Evolutionary conservation across 2,797 vertebrate genomes (phyloP), one percentile per base, ranked within the genome.

Genomic region (Chaetophractus vellerosus): DNA sequence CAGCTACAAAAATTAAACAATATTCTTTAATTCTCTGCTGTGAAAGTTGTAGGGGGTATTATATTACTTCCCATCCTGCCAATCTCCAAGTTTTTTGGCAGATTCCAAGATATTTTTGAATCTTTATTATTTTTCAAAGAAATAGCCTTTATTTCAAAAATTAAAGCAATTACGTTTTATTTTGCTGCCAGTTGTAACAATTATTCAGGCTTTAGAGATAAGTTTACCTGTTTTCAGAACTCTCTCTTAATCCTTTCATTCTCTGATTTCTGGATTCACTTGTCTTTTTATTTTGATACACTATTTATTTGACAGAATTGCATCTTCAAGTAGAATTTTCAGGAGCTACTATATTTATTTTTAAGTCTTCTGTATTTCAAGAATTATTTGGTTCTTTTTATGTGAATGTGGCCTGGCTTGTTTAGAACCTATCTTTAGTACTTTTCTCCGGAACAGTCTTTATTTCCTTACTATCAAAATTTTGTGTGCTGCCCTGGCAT

Each of bases 351-450:
- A 18, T 24, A 9, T 33, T 18, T 41, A 12, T 86, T 80, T 66
- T 66, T 1, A 38, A 72, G 48, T 24, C 21, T 82, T 97, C 0
- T 55, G n/a, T 41, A 92, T 90, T 83, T 91, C 33, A 59, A 96
- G 86, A 31, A 48, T 2, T 50, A 18, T 74, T 84, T 31, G 0
- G 84, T 82, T 72, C 6, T 38, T 82, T 92, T 88, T 41, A 72
- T 33, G 12, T 95, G 16, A 85, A 52, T n/a, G 5, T 11, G 61
- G 10, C 5, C 7, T 36, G 66, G 33, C 14, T 88, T 69, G 19
- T 48, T 92, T 92, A 91, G 31, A 74, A 52, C 19, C 64, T 26
- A 45, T 19, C 72, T 52, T 80, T 93, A 75, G 57, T 78, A 63
- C 26, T 45, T 85, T 55, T 16, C 3, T n/a, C 11, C 26, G 74